Evolutionary conservation across 2,888 invertebrate genomes (phyloP), one percentile per base, ranked within the genome.

Genomic region (Volucella zonaria): DNA sequence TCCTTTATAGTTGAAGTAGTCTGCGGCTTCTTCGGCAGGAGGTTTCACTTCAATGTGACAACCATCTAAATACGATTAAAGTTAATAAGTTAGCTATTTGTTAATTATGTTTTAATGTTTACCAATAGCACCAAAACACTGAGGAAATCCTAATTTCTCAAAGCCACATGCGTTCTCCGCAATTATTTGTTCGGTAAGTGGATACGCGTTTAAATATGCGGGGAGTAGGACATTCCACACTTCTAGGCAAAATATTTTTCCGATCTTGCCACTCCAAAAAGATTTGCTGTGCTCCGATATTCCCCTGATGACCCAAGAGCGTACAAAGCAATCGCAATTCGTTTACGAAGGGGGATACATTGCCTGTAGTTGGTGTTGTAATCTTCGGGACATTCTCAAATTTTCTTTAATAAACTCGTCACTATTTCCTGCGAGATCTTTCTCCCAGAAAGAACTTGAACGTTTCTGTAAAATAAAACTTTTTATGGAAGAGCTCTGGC

Each of bases 331-430:
- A 58, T 58, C 40, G 40, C 58, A 40, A 12, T 12, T 58, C 58
- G 38, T 58, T 58, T 40, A 10, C 15, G 40, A 38, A 58, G 58
- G 14, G 58, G n/a, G 14, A 58, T 58, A 9, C 14, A 18, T 14
- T 40, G 6, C 2, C 42, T 12, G 12, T 42, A 58, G 3, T 42
- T 42, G n/a, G 42, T 15, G 40, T 40, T 40, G 38, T 18, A n/a
- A n/a, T n/a, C 40, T 42, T 38, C 51, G 77, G 89, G 47, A 88
- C 90, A 87, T 43, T 64, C 64, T 47, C 9, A 64, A 47, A n/a
- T 31, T 49, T 47, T 64, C 15, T 31, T 18, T 92, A 67, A 80
- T n/a, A 8, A 59, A 18, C 3, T 18, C 9, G 11, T 43, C 14
- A 12, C 12, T 42, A 11, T 59, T 59, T 58, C 40, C 59, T 4